phyloP scores from a whole-genome alignment of 1,140 invertebrate genomes.

The Drosophila willistoni region DNA sequence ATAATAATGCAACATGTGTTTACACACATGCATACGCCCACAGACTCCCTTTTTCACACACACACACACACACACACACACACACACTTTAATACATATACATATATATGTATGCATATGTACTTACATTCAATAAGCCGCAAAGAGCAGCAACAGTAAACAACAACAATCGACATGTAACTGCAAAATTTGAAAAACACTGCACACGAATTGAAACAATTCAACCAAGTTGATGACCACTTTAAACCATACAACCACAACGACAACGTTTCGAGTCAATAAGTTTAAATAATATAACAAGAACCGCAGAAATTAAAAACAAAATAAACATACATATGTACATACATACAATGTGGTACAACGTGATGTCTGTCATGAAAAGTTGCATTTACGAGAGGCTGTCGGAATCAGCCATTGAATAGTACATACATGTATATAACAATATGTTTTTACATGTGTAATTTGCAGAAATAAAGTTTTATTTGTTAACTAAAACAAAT shows the following conservation, averaged over 20 bases:
- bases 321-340: not conserved
- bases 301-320: constrained; percentile 16
- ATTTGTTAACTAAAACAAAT: no score
- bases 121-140: constrained; percentile 6
- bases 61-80: no score
- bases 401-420: no score
- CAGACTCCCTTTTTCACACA: not conserved
- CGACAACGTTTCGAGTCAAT: constrained; percentile 3
- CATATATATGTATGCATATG: constrained; percentile 29
- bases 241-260: constrained; percentile 10
- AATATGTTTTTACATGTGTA: no score
- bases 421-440: no score
- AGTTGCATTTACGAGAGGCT: not conserved
- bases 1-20: constrained; percentile 15
- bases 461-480: no score
- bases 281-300: not conserved
- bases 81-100: not conserved
- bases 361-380: not conserved
- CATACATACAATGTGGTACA: not conserved
- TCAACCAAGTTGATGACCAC: constrained; percentile 15
- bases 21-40: constrained; percentile 10
- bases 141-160: constrained; percentile 31
- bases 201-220: constrained; percentile 7
- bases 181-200: constrained; percentile 27
- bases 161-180: constrained; percentile 30